Percentiles rank a stretch among this genome's conserved stretches.
Conservation (phyloP, 2,797 vertebrate genomes). For the Discoglossus pictus region DNA sequence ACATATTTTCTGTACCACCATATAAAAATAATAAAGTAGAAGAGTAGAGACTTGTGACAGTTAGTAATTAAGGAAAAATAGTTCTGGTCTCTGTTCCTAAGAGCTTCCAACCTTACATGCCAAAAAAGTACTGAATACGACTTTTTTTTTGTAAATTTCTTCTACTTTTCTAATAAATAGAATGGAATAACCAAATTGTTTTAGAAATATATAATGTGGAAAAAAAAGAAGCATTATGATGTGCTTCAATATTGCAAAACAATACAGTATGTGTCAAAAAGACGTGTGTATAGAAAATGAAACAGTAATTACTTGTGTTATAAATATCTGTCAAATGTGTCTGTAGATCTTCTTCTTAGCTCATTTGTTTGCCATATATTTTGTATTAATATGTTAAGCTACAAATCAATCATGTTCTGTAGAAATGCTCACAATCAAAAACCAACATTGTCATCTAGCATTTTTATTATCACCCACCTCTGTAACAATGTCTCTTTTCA, state of each 20-base stretch:
- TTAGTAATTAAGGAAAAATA: no score
- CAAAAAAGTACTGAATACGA: no score
- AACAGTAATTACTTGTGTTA: constrained; percentile 29
- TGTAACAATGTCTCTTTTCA: constrained; percentile 9
- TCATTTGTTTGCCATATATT: constrained; percentile 31
- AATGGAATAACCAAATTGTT: no score
- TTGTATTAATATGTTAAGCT: constrained; percentile 15
- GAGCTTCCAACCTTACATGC: no score
- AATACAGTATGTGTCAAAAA: constrained; percentile 11
- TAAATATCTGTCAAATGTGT: constrained; percentile 24
- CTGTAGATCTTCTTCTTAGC: constrained; percentile 14
- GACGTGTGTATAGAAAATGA: constrained; percentile 11
- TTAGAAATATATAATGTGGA: no score
- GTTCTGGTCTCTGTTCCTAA: no score
- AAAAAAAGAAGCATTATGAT: no score
- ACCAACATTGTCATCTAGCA: constrained; percentile 11
- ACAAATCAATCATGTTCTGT: constrained; percentile 25
- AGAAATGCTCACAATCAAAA: constrained; percentile 28
- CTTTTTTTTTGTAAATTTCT: no score
- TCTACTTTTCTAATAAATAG: no score
- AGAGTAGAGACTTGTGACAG: no score
- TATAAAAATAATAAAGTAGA: no score
- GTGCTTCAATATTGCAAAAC: constrained; percentile 3
- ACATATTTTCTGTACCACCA: no score
- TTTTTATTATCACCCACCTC: constrained; percentile 30